These are phyloP conservation scores for Pseudomugil gertrudae DNA, from an alignment of 2,797 vertebrate species.

Conservation along the genomic window DNA sequence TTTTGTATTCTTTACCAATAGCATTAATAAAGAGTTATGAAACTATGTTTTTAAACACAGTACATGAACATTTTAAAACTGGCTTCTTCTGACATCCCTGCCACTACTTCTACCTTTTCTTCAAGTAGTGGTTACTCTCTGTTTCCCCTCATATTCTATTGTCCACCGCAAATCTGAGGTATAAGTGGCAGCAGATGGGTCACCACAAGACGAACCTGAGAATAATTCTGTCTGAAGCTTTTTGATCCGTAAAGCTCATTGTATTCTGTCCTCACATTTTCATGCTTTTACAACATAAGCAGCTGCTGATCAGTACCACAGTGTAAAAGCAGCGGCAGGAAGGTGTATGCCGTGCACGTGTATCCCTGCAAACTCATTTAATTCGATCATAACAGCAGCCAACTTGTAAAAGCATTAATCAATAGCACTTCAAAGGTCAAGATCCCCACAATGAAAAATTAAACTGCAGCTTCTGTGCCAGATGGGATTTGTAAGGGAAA, in stretches of 20 bases:
- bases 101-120: background rate
- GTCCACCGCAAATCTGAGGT: no score
- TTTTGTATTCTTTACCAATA: background rate
- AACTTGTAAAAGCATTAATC: constrained; percentile 11
- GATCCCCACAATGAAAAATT: constrained; percentile 11
- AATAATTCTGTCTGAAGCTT: background rate
- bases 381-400: background rate
- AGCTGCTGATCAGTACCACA: background rate
- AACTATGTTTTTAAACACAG: background rate
- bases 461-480: background rate
- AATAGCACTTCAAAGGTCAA: constrained; percentile 11
- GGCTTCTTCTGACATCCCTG: background rate
- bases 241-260: background rate
- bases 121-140: background rate
- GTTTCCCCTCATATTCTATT: no score
- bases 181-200: no score
- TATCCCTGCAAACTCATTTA: background rate
- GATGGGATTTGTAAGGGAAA: background rate
- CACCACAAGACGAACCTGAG: background rate
- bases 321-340: background rate
- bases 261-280: background rate
- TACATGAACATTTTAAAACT: no score
- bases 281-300: background rate
- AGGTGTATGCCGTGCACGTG: background rate
- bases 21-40: background rate